phyloP scores from a whole-genome alignment of 2,888 invertebrate species.

The Nemotelus nigrinus region DNA sequence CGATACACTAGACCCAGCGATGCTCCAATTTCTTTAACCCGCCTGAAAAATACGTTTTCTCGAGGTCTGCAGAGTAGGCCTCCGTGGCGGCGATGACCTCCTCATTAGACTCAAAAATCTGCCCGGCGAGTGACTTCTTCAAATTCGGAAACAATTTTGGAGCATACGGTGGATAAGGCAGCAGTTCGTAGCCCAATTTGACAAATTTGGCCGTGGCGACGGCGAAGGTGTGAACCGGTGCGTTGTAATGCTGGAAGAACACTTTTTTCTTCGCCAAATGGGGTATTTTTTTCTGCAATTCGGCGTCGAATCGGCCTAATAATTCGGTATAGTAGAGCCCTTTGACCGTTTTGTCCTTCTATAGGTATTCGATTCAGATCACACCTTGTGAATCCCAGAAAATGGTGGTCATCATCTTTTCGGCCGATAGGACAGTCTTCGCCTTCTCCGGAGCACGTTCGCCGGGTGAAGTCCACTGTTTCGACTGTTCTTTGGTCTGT shows the following conservation, averaged over 20 bases:
- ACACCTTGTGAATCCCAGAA: conserved; percentile 41
- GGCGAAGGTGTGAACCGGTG: too few species aligned
- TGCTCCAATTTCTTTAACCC: too few species aligned
- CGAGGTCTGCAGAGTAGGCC: too few species aligned
- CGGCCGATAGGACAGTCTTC: conserved; percentile 38
- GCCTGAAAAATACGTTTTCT: too few species aligned
- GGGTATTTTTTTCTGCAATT: conserved; percentile 16
- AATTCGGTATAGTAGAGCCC: conserved; percentile 35
- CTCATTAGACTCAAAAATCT: too few species aligned
- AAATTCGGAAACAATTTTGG: not conserved
- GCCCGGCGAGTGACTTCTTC: conserved; percentile 10
- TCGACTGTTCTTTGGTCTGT: conserved; percentile 40
- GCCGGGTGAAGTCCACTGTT: conserved; percentile 38
- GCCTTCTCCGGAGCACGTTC: conserved; percentile 43
- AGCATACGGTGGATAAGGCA: not conserved
- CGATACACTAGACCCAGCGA: too few species aligned
- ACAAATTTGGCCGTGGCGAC: too few species aligned
- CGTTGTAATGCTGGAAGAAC: too few species aligned
- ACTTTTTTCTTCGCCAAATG: not conserved
- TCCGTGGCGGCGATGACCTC: not conserved
- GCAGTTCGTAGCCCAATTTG: too few species aligned
- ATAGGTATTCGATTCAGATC: conserved; percentile 23
- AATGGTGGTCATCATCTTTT: conserved; percentile 32
- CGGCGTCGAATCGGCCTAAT: conserved; percentile 29
- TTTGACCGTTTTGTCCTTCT: conserved; percentile 35